Base-by-base conservation (phyloP, 2,797 vertebrate species). In the Halcyon badia region DNA sequence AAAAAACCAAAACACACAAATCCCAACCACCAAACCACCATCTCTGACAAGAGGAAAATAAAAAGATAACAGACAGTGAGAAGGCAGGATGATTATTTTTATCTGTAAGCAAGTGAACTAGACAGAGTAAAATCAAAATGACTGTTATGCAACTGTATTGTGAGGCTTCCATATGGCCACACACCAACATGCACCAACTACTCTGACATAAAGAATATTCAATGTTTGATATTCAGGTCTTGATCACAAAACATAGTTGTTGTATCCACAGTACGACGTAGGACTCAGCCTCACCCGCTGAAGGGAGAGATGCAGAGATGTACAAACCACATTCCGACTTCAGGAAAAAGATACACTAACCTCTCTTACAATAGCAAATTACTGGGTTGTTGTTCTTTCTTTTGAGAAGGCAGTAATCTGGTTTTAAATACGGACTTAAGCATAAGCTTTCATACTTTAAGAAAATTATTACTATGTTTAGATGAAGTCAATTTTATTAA, bases 221-320 rank as follows among this genome's bases (percentile, higher is more conserved):
- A 33, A 0, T 5, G 68, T 14, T 76, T 35, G n/a, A 20, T 48
- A 33, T 8, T 2, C 0, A 49, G 3, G 10, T 64, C 39, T 62
- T 35, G 15, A 22, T 70, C 9, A 6, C 6, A 61, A 64, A 2
- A 28, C 10, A 33, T 4, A 22, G 20, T 18, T 66, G 56, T 3
- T 57, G 35, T 24, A 83, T 8, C 41, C 35, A n/a, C 44, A 41
- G 12, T 52, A 28, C 0, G 0, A 30, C 0, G 1, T 1, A 76
- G 46, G 57, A 60, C 25, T 72, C 28, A 8, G 20, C 39, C 8
- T 16, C 51, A 75, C 4, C 48, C 68, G 21, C 8, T 35, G 48
- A 56, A 46, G 13, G 13, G 24, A 69, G n/a, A 56, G 21, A 68
- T 14, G 17, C 14, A 33, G 11, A 77, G n/a, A 69, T 25, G 49